Evolutionary conservation across 2,888 invertebrate species (phyloP).

Genomic region (Eumacrocentrus americanus): DNA sequence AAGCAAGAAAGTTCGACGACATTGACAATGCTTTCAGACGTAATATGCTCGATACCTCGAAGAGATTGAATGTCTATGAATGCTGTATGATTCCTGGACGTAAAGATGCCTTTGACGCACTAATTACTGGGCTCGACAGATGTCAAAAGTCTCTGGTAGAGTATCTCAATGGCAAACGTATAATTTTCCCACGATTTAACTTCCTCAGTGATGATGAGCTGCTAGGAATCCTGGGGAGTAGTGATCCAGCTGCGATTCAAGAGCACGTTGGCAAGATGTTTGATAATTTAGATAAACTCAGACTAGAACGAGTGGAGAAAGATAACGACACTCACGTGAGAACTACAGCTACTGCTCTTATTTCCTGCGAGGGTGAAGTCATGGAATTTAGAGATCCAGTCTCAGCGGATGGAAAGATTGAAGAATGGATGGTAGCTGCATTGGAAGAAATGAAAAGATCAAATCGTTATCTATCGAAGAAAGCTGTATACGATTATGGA

Average conservation of each 20-base stretch:
- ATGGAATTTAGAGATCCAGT: conserved; percentile 81
- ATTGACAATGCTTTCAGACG: conserved; percentile 82
- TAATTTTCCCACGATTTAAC: conserved; percentile 89
- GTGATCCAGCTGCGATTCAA: conserved; percentile 83
- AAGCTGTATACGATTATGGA: conserved; percentile 86
- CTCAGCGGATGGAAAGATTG: conserved; percentile 80
- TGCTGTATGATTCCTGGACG: conserved; percentile 78
- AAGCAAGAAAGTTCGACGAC: conserved; percentile 88
- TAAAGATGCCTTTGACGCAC: conserved; percentile 74
- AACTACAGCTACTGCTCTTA: conserved; percentile 78
- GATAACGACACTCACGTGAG: conserved; percentile 68
- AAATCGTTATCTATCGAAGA: conserved; percentile 84
- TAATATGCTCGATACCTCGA: conserved; percentile 86
- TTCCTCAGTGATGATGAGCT: conserved; percentile 94
- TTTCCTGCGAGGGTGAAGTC: conserved; percentile 85
- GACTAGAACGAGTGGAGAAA: conserved; percentile 65
- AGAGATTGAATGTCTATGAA: conserved; percentile 78
- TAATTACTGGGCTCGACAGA: conserved; percentile 79
- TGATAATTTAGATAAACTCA: conserved; percentile 83
- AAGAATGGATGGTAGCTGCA: conserved; percentile 91
- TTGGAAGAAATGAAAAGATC: conserved; percentile 83
- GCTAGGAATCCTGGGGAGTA: conserved; percentile 86
- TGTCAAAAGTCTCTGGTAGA: conserved; percentile 92
- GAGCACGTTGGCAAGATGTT: conserved; percentile 97
- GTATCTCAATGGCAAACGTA: conserved; percentile 85